Conservation (phyloP, 1,140 invertebrate genomes). For the Tetramorium simillimum region DNA sequence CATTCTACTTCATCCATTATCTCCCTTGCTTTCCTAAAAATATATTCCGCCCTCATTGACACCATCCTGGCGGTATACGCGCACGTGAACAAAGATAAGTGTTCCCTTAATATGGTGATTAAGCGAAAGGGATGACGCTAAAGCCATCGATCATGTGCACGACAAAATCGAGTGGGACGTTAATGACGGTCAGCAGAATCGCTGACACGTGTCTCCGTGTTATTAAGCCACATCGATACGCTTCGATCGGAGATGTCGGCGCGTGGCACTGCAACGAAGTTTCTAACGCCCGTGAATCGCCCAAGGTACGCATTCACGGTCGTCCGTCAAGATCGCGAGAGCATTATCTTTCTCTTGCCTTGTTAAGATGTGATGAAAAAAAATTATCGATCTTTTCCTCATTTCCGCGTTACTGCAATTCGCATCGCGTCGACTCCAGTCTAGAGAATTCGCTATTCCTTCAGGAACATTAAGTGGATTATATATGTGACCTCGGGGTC, state of each 20-base stretch:
- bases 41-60: neutral
- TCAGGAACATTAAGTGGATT: constrained; percentile 19
- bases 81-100: constrained; percentile 25
- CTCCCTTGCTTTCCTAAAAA: constrained; percentile 1
- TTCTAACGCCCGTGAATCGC: constrained; percentile 21
- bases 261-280: neutral
- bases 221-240: constrained; percentile 16
- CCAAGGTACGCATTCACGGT: constrained; percentile 28
- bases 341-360: constrained; percentile 18
- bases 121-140: constrained; percentile 62
- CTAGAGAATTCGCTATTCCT: constrained; percentile 18
- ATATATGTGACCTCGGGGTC: neutral
- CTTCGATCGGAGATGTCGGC: constrained; percentile 1
- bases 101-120: constrained; percentile 65
- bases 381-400: neutral
- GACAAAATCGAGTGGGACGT: constrained; percentile 55
- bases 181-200: constrained; percentile 57
- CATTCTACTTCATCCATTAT: constrained; percentile 7
- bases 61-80: neutral
- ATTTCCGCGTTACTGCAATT: neutral
- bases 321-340: neutral
- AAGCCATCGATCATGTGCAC: constrained; percentile 57
- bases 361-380: neutral
- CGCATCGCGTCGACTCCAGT: neutral
- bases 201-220: constrained; percentile 50